Evolutionary conservation across 2,888 invertebrate species (phyloP).

Genomic region (Tetragonula carbonaria): DNA sequence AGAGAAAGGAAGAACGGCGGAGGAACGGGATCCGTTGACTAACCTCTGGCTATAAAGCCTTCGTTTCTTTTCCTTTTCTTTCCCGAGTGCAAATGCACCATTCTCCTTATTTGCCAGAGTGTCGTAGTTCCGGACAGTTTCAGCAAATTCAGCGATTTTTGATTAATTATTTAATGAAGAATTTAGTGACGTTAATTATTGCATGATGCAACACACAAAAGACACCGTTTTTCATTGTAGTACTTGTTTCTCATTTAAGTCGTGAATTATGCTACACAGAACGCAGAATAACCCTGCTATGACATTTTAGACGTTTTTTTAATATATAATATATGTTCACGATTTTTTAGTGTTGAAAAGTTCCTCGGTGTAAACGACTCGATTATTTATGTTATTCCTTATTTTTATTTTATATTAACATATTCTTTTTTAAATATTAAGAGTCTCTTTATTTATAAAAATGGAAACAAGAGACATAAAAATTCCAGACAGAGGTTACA

Average conservation of each 20-base stretch:
- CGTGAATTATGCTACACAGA: not conserved
- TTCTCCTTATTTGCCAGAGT: not conserved
- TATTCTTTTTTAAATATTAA: not conserved
- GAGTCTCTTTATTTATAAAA: not conserved
- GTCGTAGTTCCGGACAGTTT: slow-evolving; percentile 13
- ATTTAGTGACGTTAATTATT: not conserved
- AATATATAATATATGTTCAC: not conserved
- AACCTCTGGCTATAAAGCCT: slow-evolving; percentile 15
- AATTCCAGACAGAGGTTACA: not conserved
- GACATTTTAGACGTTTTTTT: not conserved
- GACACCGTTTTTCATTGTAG: not conserved
- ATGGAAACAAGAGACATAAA: not conserved
- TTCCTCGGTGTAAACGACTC: not conserved
- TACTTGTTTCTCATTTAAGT: not conserved
- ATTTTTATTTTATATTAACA: not conserved
- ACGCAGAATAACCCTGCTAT: not conserved
- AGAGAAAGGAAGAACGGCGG: slow-evolving; percentile 46
- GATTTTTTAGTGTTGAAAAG: not conserved
- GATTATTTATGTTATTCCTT: not conserved
- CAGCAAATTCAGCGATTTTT: slow-evolving; percentile 19
- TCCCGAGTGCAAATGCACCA: not conserved
- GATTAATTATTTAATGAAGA: not conserved
- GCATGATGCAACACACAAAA: slow-evolving; percentile 1
- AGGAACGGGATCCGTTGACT: slow-evolving; percentile 45
- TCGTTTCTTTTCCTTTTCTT: slow-evolving; percentile 7